Conservation (phyloP, 2,113 vertebrate species). For the Elachura formosa region DNA sequence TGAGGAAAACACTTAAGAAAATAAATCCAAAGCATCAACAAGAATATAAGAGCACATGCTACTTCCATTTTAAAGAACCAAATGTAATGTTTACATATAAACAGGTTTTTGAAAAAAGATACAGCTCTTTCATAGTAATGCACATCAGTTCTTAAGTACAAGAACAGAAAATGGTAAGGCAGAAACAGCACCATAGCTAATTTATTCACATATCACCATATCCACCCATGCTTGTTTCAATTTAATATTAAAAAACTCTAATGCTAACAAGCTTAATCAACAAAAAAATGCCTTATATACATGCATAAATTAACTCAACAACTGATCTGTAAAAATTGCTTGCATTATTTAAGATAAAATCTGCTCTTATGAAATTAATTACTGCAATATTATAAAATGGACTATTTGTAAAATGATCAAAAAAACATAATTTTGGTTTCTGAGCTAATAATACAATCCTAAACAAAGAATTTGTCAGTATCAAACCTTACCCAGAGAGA, state of each 20-base stretch:
- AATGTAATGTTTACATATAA: neutral
- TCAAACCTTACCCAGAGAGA: slow-evolving; percentile 90
- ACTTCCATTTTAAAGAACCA: neutral
- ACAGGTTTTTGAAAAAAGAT: neutral
- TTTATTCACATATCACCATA: neutral
- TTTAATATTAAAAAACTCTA: neutral
- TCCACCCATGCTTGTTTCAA: neutral
- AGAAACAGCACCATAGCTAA: neutral
- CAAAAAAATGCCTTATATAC: neutral
- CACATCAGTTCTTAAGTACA: neutral
- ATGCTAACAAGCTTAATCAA: neutral
- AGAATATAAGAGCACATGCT: neutral
- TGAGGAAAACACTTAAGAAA: neutral
- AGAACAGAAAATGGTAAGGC: neutral
- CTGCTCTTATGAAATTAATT: neutral
- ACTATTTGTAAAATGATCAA: neutral
- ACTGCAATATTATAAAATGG: neutral
- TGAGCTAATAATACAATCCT: neutral
- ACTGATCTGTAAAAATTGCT: neutral
- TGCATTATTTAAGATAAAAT: neutral
- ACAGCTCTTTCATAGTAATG: neutral
- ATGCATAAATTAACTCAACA: neutral
- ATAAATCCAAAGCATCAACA: neutral
- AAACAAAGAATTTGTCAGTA: neutral
- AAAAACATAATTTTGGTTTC: neutral